Conservation (phyloP, 2,113 vertebrate genomes). For the Coptodon bakossiorum region DNA sequence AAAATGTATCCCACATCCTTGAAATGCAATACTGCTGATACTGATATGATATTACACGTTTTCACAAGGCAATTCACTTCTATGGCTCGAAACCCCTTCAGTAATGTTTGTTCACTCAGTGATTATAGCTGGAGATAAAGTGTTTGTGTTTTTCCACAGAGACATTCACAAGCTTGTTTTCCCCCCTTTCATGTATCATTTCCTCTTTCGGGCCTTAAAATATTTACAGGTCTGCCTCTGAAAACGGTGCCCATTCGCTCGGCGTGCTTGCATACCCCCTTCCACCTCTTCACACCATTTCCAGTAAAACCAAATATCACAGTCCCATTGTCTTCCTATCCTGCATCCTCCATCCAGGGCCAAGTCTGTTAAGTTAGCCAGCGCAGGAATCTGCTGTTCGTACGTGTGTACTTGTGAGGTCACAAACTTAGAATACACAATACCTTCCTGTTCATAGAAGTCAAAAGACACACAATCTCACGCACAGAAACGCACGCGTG, state of each 20-base stretch:
- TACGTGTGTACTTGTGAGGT: neutral
- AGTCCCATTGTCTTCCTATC: slow-evolving; percentile 13
- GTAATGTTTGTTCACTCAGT: neutral
- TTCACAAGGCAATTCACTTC: slow-evolving; percentile 8
- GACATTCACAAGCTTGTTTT: slow-evolving; percentile 17
- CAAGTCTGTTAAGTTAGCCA: slow-evolving; percentile 39
- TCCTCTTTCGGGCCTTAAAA: neutral
- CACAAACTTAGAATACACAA: slow-evolving; percentile 18
- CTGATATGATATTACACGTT: neutral
- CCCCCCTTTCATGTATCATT: neutral
- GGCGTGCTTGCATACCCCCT: neutral
- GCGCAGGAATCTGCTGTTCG: neutral
- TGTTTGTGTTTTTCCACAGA: neutral
- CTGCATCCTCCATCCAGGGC: slow-evolving; percentile 6
- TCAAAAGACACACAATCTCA: neutral
- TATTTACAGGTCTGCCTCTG: neutral
- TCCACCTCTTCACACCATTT: neutral
- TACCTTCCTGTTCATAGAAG: slow-evolving; percentile 20
- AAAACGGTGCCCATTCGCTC: neutral
- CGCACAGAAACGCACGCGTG: neutral
- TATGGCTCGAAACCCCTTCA: neutral
- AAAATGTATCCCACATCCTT: slow-evolving; percentile 18
- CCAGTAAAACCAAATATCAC: slow-evolving; percentile 29
- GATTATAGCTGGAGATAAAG: neutral
- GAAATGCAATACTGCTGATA: slow-evolving; percentile 8